These are phyloP conservation scores for Lordiphosa fenestrarum DNA, from an alignment of 2,888 invertebrate genomes.

Conservation along the genomic window DNA sequence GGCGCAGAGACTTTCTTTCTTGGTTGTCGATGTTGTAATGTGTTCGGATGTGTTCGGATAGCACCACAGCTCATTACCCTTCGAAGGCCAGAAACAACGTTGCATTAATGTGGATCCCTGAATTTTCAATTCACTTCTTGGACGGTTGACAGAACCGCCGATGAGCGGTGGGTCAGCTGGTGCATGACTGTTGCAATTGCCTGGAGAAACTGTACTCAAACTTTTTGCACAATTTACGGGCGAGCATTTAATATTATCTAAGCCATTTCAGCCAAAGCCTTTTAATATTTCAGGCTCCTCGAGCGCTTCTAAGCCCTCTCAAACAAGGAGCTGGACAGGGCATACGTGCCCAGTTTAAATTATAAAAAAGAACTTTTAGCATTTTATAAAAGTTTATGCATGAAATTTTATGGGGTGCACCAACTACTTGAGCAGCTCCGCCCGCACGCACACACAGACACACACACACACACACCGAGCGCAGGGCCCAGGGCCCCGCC, in stretches of 20 bases:
- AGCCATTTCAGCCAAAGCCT: slow-evolving; percentile 8
- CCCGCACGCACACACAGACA: slow-evolving; percentile 1
- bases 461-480: too few relatives aligned
- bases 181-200: too few relatives aligned
- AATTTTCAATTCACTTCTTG: too few relatives aligned
- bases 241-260: slow-evolving; percentile 20
- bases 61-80: too few relatives aligned
- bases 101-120: too few relatives aligned
- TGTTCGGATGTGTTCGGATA: too few relatives aligned
- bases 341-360: slow-evolving; percentile 72
- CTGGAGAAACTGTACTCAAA: too few relatives aligned
- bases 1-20: too few relatives aligned
- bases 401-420: slow-evolving; percentile 68
- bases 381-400: slow-evolving; percentile 72
- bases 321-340: slow-evolving; percentile 40
- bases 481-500: background rate
- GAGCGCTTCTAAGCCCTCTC: slow-evolving; percentile 44
- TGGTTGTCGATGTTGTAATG: too few relatives aligned
- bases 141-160: too few relatives aligned
- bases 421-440: slow-evolving; percentile 59
- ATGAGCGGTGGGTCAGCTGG: background rate
- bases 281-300: slow-evolving; percentile 12
- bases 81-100: too few relatives aligned
- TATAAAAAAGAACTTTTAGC: slow-evolving; percentile 58
- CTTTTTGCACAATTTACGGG: background rate